Evolutionary conservation across 2,113 vertebrate species (phyloP).

Genomic region (Amia ocellicauda): DNA sequence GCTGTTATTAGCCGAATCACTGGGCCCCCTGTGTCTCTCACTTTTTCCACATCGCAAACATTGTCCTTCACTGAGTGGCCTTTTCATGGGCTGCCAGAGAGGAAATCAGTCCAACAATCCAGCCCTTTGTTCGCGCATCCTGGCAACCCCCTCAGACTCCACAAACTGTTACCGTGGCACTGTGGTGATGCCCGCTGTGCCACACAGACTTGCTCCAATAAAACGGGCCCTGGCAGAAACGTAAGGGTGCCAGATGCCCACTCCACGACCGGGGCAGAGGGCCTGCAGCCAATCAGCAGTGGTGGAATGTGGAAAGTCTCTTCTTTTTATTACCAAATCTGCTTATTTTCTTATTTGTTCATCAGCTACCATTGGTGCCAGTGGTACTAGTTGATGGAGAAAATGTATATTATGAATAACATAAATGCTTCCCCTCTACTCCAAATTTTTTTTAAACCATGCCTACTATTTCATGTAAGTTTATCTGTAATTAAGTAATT

Average conservation of each 20-base stretch:
- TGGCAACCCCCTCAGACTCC: slow-evolving; percentile 60
- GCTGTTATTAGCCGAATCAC: slow-evolving; percentile 48
- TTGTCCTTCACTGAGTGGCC: slow-evolving; percentile 42
- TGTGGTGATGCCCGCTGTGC: slow-evolving; percentile 51
- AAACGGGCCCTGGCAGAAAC: slow-evolving; percentile 12
- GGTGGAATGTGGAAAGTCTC: background rate
- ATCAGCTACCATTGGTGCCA: no score
- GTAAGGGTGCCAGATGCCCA: background rate
- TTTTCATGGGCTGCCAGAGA: slow-evolving; percentile 49
- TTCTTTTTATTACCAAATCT: background rate
- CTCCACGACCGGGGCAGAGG: background rate
- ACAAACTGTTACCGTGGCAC: slow-evolving; percentile 61
- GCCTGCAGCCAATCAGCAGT: background rate
- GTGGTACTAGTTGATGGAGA: no score
- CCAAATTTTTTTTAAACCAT: no score
- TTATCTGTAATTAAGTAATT: no score
- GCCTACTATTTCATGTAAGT: no score
- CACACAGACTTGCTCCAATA: slow-evolving; percentile 48
- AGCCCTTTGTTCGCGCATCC: slow-evolving; percentile 67
- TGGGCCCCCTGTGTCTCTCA: slow-evolving; percentile 55
- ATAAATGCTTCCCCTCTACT: no score
- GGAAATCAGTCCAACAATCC: slow-evolving; percentile 61
- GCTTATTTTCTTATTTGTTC: background rate
- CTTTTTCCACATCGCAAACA: slow-evolving; percentile 65
- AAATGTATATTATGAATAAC: no score